A percentile compares a stretch with the other conserved stretches of the same genome.
These are phyloP conservation scores for Schrankia costaestrigalis DNA, from an alignment of 2,888 invertebrate genomes.

Conservation along the genomic window DNA sequence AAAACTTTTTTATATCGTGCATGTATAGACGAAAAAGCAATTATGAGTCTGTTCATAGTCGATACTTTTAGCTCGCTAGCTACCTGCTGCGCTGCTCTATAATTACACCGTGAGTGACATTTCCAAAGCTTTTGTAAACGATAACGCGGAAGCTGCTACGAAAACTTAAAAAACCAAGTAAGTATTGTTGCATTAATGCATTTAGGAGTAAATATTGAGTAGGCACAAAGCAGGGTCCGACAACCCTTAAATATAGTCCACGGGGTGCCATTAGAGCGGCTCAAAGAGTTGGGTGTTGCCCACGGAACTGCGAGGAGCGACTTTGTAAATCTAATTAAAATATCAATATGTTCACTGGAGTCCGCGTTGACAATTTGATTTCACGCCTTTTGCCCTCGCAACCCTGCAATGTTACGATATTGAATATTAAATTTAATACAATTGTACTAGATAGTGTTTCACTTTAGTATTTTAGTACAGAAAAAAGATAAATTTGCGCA, in stretches of 20 bases:
- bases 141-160: conserved; percentile 78
- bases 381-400: conserved; percentile 58
- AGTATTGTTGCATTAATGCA: conserved; percentile 78
- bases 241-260: conserved; percentile 76
- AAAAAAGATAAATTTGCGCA: neutral
- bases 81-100: conserved; percentile 75
- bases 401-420: conserved; percentile 24
- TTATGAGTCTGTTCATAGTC: conserved; percentile 58
- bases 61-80: conserved; percentile 54
- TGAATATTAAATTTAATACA: conserved; percentile 40
- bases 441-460: conserved; percentile 15
- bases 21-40: conserved; percentile 62
- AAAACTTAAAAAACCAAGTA: conserved; percentile 77
- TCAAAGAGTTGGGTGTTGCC: conserved; percentile 78
- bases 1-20: conserved; percentile 49
- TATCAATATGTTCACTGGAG: conserved; percentile 77
- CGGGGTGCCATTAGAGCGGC: conserved; percentile 77
- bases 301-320: conserved; percentile 58
- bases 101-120: conserved; percentile 76
- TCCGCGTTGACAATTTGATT: conserved; percentile 77
- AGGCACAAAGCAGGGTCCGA: conserved; percentile 69
- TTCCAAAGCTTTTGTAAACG: conserved; percentile 75
- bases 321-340: conserved; percentile 81
- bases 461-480: conserved; percentile 10
- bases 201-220: conserved; percentile 80